These are phyloP conservation scores for Acridotheres tristis DNA, from an alignment of 2,797 vertebrate species.

Conservation along the genomic window DNA sequence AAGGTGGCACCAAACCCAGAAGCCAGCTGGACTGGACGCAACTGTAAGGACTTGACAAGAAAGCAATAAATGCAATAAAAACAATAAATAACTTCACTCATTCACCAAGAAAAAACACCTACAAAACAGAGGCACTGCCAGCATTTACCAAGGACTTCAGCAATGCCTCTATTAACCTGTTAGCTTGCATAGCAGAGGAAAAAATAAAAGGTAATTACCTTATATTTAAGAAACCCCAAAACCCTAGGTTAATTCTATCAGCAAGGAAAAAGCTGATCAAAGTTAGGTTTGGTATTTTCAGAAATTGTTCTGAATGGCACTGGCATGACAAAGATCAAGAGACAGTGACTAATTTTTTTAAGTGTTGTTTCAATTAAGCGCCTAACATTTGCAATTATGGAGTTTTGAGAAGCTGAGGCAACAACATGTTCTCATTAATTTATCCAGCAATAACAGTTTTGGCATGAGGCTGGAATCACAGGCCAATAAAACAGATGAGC, in stretches of 20 bases:
- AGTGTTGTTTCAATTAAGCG: slow-evolving; percentile 21
- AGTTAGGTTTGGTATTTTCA: not conserved
- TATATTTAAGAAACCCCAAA: accelerated
- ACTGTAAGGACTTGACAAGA: not conserved
- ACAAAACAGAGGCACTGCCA: not conserved
- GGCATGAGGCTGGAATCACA: slow-evolving; percentile 4
- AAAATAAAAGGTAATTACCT: not conserved
- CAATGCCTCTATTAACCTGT: not conserved
- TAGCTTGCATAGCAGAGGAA: not conserved
- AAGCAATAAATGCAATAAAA: not conserved
- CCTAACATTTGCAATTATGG: slow-evolving; percentile 12
- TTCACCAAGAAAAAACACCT: not conserved
- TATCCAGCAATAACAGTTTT: slow-evolving; percentile 59
- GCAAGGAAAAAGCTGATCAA: not conserved
- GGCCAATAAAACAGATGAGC: slow-evolving; percentile 64
- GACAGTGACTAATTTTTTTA: not conserved
- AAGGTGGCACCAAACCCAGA: not conserved
- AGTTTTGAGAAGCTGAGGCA: slow-evolving; percentile 59
- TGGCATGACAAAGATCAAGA: not conserved
- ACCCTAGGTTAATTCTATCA: not conserved
- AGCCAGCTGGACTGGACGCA: not conserved
- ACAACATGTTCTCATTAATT: slow-evolving; percentile 64
- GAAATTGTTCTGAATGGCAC: not conserved
- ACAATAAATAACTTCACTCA: not conserved
- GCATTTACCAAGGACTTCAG: not conserved